Conservation (phyloP, 2,797 vertebrate genomes). For the Xenopus petersii region DNA sequence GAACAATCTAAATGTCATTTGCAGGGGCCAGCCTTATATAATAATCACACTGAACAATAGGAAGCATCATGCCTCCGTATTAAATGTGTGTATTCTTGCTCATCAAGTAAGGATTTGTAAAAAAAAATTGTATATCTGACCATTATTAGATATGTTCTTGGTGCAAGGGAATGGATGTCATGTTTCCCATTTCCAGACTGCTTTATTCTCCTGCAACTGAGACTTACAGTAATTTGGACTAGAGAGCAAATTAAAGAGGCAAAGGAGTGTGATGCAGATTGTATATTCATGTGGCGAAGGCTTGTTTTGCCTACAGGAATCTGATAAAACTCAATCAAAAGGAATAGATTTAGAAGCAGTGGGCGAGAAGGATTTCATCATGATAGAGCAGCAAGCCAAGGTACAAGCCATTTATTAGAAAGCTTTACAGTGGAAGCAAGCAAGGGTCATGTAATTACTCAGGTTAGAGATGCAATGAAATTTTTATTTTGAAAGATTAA, state of each 20-base stretch:
- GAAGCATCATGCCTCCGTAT: no score
- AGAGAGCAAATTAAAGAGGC: background rate
- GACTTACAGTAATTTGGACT: no score
- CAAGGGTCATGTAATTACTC: background rate
- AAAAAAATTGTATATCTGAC: no score
- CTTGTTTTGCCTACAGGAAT: constrained; percentile 2
- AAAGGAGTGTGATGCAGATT: background rate
- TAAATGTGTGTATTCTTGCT: no score
- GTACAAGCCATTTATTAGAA: background rate
- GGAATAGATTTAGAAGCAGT: background rate
- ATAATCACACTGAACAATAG: no score
- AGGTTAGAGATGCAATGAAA: background rate
- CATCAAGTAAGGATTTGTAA: no score
- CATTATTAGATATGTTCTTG: no score
- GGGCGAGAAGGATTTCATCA: constrained; percentile 7
- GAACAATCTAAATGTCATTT: no score
- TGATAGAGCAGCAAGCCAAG: background rate
- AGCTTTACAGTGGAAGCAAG: background rate
- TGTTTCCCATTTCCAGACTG: no score
- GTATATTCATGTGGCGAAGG: background rate
- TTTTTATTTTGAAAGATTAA: background rate
- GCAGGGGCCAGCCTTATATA: no score
- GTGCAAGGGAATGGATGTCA: no score
- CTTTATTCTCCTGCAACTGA: no score
- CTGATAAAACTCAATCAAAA: background rate